Evolutionary conservation across 2,888 invertebrate species (phyloP).

Genomic region (Andrena flavipes): DNA sequence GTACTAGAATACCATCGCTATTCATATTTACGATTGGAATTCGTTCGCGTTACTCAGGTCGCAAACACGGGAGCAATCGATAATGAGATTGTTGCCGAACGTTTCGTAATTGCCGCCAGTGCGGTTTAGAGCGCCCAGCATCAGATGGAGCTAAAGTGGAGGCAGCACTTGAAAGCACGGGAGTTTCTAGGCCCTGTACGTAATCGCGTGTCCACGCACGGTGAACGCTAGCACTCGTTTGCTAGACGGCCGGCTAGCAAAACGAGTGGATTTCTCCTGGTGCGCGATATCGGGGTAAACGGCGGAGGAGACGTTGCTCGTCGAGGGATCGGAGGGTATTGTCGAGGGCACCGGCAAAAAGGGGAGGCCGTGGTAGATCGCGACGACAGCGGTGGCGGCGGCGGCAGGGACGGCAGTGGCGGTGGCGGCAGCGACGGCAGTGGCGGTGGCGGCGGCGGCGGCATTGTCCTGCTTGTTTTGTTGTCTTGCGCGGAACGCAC

Average conservation of each 20-base stretch:
- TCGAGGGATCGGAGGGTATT: slow-evolving; percentile 42
- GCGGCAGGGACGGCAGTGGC: slow-evolving; percentile 36
- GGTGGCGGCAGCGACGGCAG: slow-evolving; percentile 39
- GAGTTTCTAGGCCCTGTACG: slow-evolving; percentile 57
- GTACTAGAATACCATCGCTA: too few relatives aligned
- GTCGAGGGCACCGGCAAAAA: slow-evolving; percentile 18
- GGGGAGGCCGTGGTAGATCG: slow-evolving; percentile 30
- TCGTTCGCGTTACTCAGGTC: neutral
- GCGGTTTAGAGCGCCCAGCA: neutral
- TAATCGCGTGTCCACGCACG: slow-evolving; percentile 65
- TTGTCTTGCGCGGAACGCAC: slow-evolving; percentile 70
- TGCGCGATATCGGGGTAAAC: slow-evolving; percentile 59
- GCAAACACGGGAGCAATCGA: neutral
- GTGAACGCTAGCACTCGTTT: slow-evolving; percentile 63
- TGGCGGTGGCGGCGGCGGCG: slow-evolving; percentile 37
- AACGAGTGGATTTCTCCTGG: slow-evolving; percentile 63
- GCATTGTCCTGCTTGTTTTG: slow-evolving; percentile 76
- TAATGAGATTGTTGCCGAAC: too few relatives aligned
- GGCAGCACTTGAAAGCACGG: slow-evolving; percentile 25
- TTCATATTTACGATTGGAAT: neutral
- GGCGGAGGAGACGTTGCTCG: slow-evolving; percentile 58
- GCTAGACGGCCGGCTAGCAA: slow-evolving; percentile 64
- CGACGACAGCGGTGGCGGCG: slow-evolving; percentile 45
- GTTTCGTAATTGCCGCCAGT: slow-evolving; percentile 28
- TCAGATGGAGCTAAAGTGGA: neutral